Evolutionary conservation across 2,888 invertebrate species (phyloP).

Genomic region (Augiades crinisus): DNA sequence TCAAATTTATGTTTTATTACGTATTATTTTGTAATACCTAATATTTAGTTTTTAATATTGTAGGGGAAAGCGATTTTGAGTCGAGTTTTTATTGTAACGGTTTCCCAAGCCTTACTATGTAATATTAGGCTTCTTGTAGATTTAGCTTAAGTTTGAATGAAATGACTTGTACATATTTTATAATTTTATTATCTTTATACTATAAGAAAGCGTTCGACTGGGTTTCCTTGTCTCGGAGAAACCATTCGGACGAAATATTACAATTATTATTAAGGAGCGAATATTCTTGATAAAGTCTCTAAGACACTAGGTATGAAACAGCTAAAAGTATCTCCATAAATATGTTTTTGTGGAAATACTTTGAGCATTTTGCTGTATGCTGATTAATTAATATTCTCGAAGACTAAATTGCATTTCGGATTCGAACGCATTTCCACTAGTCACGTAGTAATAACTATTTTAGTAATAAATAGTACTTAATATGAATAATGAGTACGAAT

Average conservation of each 20-base stretch:
- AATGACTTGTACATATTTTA: neutral
- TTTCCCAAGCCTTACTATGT: too few relatives aligned
- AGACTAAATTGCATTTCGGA: conserved; percentile 7
- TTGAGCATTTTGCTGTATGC: neutral
- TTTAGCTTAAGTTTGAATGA: neutral
- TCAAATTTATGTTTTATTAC: too few relatives aligned
- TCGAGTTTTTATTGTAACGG: too few relatives aligned
- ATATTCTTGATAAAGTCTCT: conserved; percentile 9
- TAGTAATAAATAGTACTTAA: conserved; percentile 30
- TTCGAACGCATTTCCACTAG: conserved; percentile 39
- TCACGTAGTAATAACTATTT: conserved; percentile 41
- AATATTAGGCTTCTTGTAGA: too few relatives aligned
- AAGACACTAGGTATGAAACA: conserved; percentile 5
- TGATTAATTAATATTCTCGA: conserved; percentile 2
- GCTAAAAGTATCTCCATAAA: neutral
- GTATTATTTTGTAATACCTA: too few relatives aligned
- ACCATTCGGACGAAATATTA: neutral
- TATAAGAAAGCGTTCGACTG: neutral
- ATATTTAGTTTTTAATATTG: too few relatives aligned
- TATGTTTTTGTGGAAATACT: too few relatives aligned
- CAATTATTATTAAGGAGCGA: neutral
- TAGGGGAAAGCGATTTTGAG: too few relatives aligned
- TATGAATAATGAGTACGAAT: too few relatives aligned
- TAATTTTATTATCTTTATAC: neutral
- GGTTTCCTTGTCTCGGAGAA: neutral